These are phyloP conservation scores for Perdix hodgsoniae DNA, from an alignment of 2,797 vertebrate species.

Conservation along the genomic window DNA sequence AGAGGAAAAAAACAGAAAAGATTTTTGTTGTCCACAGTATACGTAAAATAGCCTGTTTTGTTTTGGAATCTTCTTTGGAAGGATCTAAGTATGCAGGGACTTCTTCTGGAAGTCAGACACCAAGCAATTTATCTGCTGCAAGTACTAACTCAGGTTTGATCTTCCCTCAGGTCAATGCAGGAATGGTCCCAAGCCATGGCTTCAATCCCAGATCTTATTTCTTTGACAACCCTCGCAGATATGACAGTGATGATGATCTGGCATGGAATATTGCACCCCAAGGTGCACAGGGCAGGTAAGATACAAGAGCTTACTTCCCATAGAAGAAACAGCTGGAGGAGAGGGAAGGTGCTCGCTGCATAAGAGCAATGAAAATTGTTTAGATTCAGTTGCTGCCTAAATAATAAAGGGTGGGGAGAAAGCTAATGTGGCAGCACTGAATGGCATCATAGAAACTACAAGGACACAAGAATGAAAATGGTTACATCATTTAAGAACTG, in stretches of 20 bases:
- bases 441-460: neutral
- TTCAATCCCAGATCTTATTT: constrained; percentile 94
- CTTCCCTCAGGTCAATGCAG: constrained; percentile 78
- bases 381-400: neutral
- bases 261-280: constrained; percentile 93
- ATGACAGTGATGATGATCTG: constrained; percentile 95
- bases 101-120: neutral
- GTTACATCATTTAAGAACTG: neutral
- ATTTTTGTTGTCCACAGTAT: neutral
- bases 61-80: neutral
- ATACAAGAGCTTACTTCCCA: neutral
- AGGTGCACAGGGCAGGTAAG: constrained; percentile 91
- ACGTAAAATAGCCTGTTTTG: neutral
- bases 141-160: constrained; percentile 18
- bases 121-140: neutral
- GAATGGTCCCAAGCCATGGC: constrained; percentile 87
- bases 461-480: neutral
- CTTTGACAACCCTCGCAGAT: constrained; percentile 96
- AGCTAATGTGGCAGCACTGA: neutral
- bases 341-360: neutral
- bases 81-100: neutral
- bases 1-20: neutral
- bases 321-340: neutral
- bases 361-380: neutral
- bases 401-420: neutral